Base-by-base conservation (phyloP, 2,888 invertebrate species). In the Morinoia aosen region DNA sequence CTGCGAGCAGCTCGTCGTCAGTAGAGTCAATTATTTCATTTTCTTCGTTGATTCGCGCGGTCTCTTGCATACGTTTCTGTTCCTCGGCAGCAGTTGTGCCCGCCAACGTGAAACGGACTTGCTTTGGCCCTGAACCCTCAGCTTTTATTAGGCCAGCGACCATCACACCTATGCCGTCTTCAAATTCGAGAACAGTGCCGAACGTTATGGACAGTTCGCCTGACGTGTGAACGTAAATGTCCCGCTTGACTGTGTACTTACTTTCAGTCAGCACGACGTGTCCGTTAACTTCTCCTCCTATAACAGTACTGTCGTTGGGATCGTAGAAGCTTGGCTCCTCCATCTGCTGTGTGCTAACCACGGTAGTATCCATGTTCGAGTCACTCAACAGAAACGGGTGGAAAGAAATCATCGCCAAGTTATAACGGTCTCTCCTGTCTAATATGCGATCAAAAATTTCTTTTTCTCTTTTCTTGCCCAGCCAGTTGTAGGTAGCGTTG, bases 401-500 rank as follows among this genome's bases (percentile, higher is more conserved):
- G 97, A 99, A 99, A 96, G 98, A 97, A 96, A 99, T 98, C 97
- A 98, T 98, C 0, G 99, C 99, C 96, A 99, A 97, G 97, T 99
- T 99, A 97, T 99, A 99, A 95, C 99, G 98, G 97, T 99, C 99
- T 97, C 98, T 99, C 96, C 99, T 97, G 96, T 98, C 98, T 96
- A 98, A 97, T 64, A 98, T 97, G 91, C 97, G 97, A 95, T 97
- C 97, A 97, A 97, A 97, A 93, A 97, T 97, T 90, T 96, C 96
- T 16, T 95, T 95, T n/a, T 96, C 97, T 96, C 96, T 97, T 95
- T 97, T 96, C 91, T 96, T 96, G 10, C 99, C 99, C 97, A 99
- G 98, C 98, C 99, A 99, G 97, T 99, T 99, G 97, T 98, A 98
- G 0, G 99, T 98, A 97, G 99, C 99, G 97, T 99, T 99, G n/a